Evolutionary conservation across 2,888 invertebrate species (phyloP).

Genomic region (Campopleginae sp.): DNA sequence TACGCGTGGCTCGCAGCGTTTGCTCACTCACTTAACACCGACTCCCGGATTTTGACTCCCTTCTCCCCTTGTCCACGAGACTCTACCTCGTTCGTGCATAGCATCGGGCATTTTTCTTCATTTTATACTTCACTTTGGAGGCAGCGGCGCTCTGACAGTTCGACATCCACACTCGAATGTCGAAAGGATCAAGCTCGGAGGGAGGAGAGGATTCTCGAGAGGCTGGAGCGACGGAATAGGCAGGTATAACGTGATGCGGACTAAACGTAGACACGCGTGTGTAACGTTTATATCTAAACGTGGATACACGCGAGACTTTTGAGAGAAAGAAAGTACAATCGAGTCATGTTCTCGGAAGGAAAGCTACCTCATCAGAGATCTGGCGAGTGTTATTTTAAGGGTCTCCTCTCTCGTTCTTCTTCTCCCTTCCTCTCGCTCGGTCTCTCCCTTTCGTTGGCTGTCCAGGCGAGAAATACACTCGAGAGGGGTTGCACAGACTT

Average conservation of each 20-base stretch:
- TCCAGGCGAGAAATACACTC: slow-evolving; percentile 60
- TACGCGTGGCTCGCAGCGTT: slow-evolving; percentile 77
- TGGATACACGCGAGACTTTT: slow-evolving; percentile 67
- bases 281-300: background rate
- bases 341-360: slow-evolving; percentile 82
- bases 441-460: slow-evolving; percentile 6
- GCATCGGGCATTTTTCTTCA: background rate
- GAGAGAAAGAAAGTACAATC: slow-evolving; percentile 74
- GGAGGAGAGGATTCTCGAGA: background rate
- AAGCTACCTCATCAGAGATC: slow-evolving; percentile 74
- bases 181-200: background rate
- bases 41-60: slow-evolving; percentile 64
- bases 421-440: slow-evolving; percentile 32
- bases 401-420: slow-evolving; percentile 71
- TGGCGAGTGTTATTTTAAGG: slow-evolving; percentile 79
- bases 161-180: slow-evolving; percentile 16
- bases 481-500: slow-evolving; percentile 73
- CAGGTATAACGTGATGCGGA: slow-evolving; percentile 3
- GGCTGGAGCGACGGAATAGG: background rate
- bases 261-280: background rate
- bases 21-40: slow-evolving; percentile 79
- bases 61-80: background rate
- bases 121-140: background rate
- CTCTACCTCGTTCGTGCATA: slow-evolving; percentile 8
- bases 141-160: background rate